Evolutionary conservation across 2,888 invertebrate species (phyloP).

Genomic region (Volucella bombylans): DNA sequence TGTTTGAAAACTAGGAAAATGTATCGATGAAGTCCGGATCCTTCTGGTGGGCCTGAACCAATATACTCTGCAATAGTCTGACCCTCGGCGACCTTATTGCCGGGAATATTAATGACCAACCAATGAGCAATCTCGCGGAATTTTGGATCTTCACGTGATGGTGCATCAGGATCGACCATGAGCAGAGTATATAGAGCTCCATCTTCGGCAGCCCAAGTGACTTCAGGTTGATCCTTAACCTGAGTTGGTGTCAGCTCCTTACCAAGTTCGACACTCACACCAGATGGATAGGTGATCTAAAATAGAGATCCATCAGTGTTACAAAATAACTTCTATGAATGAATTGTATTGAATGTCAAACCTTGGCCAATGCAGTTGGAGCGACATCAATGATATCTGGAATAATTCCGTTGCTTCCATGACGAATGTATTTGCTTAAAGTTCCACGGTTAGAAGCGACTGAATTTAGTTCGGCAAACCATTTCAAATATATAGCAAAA

Average conservation of each 20-base stretch:
- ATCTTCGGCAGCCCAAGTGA: slow-evolving; percentile 86
- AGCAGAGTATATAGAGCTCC: slow-evolving; percentile 88
- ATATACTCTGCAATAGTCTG: slow-evolving; percentile 90
- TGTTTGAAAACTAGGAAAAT: slow-evolving; percentile 88
- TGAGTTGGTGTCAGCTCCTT: slow-evolving; percentile 89
- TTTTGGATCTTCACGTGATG: slow-evolving; percentile 90
- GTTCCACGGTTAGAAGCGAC: background rate
- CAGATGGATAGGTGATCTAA: slow-evolving; percentile 79
- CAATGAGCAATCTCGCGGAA: slow-evolving; percentile 96
- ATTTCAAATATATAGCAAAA: slow-evolving; percentile 2
- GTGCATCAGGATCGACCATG: slow-evolving; percentile 92
- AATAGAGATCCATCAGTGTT: background rate
- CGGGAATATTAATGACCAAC: slow-evolving; percentile 94
- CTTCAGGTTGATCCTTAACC: slow-evolving; percentile 88
- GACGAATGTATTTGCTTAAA: background rate
- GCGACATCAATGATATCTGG: slow-evolving; percentile 71
- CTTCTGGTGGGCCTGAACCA: slow-evolving; percentile 92
- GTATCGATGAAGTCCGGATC: slow-evolving; percentile 87
- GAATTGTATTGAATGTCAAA: slow-evolving; percentile 64
- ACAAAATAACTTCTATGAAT: background rate
- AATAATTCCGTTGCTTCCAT: slow-evolving; percentile 71
- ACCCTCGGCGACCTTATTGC: slow-evolving; percentile 87
- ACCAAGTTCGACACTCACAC: slow-evolving; percentile 85
- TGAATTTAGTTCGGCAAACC: background rate
- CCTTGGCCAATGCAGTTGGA: slow-evolving; percentile 77